These are phyloP conservation scores for Trichogramma dendrolimi DNA, from an alignment of 2,888 invertebrate genomes.

Conservation along the genomic window DNA sequence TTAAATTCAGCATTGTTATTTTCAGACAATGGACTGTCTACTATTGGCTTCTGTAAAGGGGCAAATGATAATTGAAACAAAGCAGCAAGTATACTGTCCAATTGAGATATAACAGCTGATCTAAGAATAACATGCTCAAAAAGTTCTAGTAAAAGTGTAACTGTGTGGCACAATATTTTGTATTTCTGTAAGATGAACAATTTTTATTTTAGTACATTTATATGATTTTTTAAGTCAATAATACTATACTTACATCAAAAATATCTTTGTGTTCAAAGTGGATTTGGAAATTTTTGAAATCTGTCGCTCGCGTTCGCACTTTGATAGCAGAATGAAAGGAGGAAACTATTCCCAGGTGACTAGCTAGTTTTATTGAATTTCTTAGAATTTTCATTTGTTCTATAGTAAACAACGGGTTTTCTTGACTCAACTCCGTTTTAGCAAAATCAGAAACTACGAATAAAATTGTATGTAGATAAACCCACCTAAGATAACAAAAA, in stretches of 20 bases:
- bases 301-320: conserved; percentile 54
- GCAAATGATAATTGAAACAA: conserved; percentile 68
- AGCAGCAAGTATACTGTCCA: conserved; percentile 58
- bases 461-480: conserved; percentile 35
- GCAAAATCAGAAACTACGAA: conserved; percentile 34
- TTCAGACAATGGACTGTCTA: conserved; percentile 34
- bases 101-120: conserved; percentile 36
- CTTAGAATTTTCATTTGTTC: conserved; percentile 64
- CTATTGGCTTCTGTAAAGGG: conserved; percentile 61
- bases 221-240: conserved; percentile 1
- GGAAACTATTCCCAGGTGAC: conserved; percentile 64
- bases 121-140: conserved; percentile 37
- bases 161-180: conserved; percentile 58
- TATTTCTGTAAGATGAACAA: conserved; percentile 51
- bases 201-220: background rate
- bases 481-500: conserved; percentile 32
- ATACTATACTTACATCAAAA: conserved; percentile 50
- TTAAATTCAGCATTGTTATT: conserved; percentile 42
- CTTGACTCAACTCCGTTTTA: conserved; percentile 25
- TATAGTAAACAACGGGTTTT: conserved; percentile 57
- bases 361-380: conserved; percentile 60
- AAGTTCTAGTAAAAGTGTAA: conserved; percentile 55
- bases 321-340: conserved; percentile 66
- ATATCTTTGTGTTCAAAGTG: conserved; percentile 47
- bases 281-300: conserved; percentile 47